A percentile compares a stretch with the other conserved stretches of the same genome.
Evolutionary conservation across 2,797 vertebrate species (phyloP).

Genomic region (Girardinus metallicus): DNA sequence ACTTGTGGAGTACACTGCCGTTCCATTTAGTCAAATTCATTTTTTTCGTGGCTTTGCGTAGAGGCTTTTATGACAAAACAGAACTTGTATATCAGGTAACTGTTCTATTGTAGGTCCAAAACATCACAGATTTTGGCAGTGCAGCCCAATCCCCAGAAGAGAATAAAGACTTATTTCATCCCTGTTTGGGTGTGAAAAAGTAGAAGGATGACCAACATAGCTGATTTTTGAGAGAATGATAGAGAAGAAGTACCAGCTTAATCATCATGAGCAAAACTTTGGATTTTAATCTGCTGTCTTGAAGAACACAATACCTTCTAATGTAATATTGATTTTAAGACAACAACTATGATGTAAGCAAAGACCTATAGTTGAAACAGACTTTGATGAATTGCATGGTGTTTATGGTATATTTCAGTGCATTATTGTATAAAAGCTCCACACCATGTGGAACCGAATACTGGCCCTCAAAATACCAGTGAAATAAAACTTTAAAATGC

Average conservation of each 20-base stretch:
- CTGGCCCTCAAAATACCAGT: constrained; percentile 6
- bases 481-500: not conserved
- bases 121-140: constrained; percentile 47
- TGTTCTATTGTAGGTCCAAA: constrained; percentile 45
- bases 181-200: constrained; percentile 26
- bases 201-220: constrained; percentile 59
- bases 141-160: constrained; percentile 53
- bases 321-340: constrained; percentile 59
- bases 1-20: constrained; percentile 24
- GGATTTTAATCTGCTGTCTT: constrained; percentile 41
- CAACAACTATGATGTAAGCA: constrained; percentile 46
- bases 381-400: not conserved
- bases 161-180: constrained; percentile 58
- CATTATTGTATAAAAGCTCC: not conserved
- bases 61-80: constrained; percentile 45
- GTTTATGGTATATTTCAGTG: constrained; percentile 25
- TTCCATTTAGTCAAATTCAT: constrained; percentile 40
- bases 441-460: constrained; percentile 5
- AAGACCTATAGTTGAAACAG: constrained; percentile 10
- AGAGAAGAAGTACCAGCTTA: constrained; percentile 16
- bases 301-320: constrained; percentile 50
- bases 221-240: constrained; percentile 39
- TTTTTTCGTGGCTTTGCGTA: constrained; percentile 51
- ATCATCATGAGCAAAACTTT: constrained; percentile 44
- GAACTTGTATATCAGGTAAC: constrained; percentile 56